Evolutionary conservation across 2,797 vertebrate genomes (phyloP).

Genomic region (Lepus townsendii): DNA sequence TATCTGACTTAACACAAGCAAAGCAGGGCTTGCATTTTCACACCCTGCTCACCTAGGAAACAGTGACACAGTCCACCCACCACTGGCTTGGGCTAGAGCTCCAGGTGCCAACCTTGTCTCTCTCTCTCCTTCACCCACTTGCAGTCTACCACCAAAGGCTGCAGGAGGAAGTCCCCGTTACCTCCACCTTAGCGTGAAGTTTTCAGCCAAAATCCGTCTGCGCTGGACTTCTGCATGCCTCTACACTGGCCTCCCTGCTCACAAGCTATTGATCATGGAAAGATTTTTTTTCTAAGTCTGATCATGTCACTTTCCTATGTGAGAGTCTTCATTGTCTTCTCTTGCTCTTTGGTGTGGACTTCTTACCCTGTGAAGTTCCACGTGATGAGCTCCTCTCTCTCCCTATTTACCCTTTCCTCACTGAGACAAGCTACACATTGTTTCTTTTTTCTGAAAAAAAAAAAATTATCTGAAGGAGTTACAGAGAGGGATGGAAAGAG

Average conservation of each 20-base stretch:
- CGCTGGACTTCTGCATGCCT: neutral
- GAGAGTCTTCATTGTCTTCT: neutral
- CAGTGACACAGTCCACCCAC: neutral
- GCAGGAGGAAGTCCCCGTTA: neutral
- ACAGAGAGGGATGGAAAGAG: no score
- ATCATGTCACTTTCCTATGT: neutral
- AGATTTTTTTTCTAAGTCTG: neutral
- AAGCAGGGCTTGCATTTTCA: conserved; percentile 4
- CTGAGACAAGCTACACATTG: neutral
- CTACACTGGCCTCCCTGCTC: neutral
- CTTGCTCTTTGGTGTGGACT: neutral
- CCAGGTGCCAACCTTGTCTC: neutral
- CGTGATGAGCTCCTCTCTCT: neutral
- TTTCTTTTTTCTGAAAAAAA: neutral
- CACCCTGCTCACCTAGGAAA: neutral
- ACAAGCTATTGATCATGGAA: no score
- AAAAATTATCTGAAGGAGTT: no score
- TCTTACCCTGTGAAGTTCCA: neutral
- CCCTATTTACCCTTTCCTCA: neutral
- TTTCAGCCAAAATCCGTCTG: neutral
- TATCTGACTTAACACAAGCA: neutral
- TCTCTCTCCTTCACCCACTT: neutral
- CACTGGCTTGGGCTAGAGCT: neutral
- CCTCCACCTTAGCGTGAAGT: no score
- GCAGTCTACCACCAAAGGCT: neutral